Base-by-base conservation (phyloP, 2,888 invertebrate species). In the Cryptus viduatorius region DNA sequence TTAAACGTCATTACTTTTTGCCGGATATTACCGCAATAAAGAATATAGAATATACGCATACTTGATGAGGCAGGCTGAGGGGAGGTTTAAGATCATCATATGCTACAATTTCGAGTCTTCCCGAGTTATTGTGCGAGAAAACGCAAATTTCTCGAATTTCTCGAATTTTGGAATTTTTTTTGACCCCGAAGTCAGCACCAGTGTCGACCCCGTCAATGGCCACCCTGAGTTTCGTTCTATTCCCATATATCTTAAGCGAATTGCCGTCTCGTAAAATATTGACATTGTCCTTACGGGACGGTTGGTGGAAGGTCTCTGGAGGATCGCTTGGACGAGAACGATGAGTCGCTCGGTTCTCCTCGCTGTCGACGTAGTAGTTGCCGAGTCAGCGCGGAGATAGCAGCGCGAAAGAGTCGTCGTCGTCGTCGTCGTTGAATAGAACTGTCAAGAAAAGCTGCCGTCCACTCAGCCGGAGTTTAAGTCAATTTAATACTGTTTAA, bases 401-500 rank as follows among this genome's bases (percentile, higher is more conserved):
- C 56, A 61, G 64, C 68, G 76, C 67, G 84, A 50, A 65, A 46
- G 79, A 87, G 83, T 81, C 79, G 37, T 37, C 37, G 37, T 37
- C 37, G 37, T 59, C 59, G 44, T 46, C 65, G 68, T 75, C 72
- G 37, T 59, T 72, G 85, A 85, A 84, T 84, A 79, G 81, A 89
- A 86, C 86, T 87, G 79, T 87, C 84, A 86, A 85, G 88, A 72
- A 84, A 87, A 87, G 79, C 79, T 84, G 85, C 59, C 86, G 71
- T 84, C 81, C 80, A 31, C 84, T 69, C 69, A 77, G 78, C 56
- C 85, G 75, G 84, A 83, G 83, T 81, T 80, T 87, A 83, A 89
- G 88, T 89, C 89, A 88, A 90, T 89, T 90, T 90, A 89, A 90
- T 90, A 87, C 88, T 89, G 89, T 90, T 90, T 89, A 90, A 89